A percentile compares a stretch with the other conserved stretches of the same genome.
phyloP scores from a whole-genome alignment of 2,888 invertebrate species.

The Rhogogaster chlorosoma region DNA sequence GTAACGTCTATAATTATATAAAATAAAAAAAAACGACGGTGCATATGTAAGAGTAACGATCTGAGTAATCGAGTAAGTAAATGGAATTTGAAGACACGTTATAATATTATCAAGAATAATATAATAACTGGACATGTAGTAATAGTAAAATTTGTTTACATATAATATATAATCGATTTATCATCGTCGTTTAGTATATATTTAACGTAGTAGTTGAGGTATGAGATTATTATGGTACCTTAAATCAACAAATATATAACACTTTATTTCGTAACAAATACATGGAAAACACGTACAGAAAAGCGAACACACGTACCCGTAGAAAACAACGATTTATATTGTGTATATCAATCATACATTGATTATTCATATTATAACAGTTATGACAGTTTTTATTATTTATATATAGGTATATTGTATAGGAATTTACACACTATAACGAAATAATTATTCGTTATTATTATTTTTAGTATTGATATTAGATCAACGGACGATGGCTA shows the following conservation, averaged over 20 bases:
- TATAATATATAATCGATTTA: background rate
- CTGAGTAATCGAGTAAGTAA: too few species aligned
- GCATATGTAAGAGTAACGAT: background rate
- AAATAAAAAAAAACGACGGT: background rate
- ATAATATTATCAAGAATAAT: too few species aligned
- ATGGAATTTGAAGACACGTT: too few species aligned
- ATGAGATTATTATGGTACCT: slow-evolving; percentile 43
- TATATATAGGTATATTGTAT: background rate
- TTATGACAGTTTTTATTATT: background rate
- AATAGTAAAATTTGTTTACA: too few species aligned
- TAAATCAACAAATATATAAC: slow-evolving; percentile 68
- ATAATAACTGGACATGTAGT: too few species aligned
- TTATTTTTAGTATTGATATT: background rate
- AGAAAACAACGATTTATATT: slow-evolving; percentile 66
- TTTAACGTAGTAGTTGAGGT: background rate
- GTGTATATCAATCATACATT: slow-evolving; percentile 1
- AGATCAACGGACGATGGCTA: slow-evolving; percentile 9
- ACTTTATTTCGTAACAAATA: slow-evolving; percentile 71
- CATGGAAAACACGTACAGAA: slow-evolving; percentile 69
- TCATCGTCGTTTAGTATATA: background rate
- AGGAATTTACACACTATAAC: slow-evolving; percentile 1
- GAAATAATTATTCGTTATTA: background rate
- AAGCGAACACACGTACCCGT: slow-evolving; percentile 65
- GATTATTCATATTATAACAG: background rate
- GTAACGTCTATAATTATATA: background rate